These are phyloP conservation scores for Strigamia transsilvanica DNA, from an alignment of 2,888 invertebrate genomes.

Conservation along the genomic window DNA sequence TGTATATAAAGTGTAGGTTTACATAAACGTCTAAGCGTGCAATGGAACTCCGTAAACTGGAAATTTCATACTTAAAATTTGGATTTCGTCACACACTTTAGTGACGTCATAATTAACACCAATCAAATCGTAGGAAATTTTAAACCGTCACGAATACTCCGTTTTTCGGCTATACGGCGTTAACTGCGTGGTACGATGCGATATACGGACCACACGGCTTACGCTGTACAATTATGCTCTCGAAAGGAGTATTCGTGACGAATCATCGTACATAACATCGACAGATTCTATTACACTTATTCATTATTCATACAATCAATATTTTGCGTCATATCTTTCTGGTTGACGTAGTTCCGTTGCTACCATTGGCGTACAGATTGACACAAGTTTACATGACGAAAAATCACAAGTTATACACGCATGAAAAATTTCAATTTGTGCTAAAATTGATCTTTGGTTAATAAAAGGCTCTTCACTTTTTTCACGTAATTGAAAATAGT, in stretches of 20 bases:
- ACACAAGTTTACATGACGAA: neutral
- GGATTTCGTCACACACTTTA: no score
- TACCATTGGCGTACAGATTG: neutral
- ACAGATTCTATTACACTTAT: no score
- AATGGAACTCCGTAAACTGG: neutral
- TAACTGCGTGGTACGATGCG: no score
- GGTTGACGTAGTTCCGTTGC: neutral
- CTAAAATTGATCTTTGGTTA: neutral
- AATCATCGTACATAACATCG: no score
- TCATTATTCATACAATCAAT: no score
- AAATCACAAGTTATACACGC: neutral
- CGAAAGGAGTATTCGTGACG: no score
- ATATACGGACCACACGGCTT: no score
- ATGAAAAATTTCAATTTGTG: neutral
- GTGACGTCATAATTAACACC: no score
- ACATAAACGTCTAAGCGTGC: neutral
- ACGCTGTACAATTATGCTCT: no score
- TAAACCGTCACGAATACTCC: no score
- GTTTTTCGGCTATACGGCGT: no score
- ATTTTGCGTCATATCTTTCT: neutral
- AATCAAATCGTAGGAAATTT: no score
- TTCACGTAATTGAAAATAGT: conserved; percentile 43
- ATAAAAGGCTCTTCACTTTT: conserved; percentile 9
- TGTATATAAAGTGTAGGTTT: neutral
- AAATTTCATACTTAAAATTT: neutral